Evolutionary conservation across 2,797 vertebrate genomes (phyloP).

Genomic region (Gastrophryne carolinensis): DNA sequence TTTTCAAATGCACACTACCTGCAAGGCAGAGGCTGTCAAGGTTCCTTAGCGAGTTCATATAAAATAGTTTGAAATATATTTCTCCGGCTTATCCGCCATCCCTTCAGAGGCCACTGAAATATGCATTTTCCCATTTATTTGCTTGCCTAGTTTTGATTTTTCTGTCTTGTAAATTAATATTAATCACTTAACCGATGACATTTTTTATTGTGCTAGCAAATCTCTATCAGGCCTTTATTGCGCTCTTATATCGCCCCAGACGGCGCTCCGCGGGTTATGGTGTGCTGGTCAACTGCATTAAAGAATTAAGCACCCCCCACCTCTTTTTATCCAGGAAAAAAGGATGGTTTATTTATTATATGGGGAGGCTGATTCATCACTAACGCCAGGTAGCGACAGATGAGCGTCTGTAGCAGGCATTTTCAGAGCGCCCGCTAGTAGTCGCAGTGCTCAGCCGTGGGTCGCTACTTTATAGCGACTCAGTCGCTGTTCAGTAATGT

Average conservation of each 20-base stretch:
- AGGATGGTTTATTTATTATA: too few species aligned
- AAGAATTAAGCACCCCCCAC: constrained; percentile 75
- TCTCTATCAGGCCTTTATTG: constrained; percentile 39
- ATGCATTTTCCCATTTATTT: constrained; percentile 49
- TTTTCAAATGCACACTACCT: constrained; percentile 69
- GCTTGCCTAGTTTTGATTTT: constrained; percentile 52
- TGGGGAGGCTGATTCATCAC: too few species aligned
- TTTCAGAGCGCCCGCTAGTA: too few species aligned
- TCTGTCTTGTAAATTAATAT: constrained; percentile 64
- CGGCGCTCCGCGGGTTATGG: constrained; percentile 61
- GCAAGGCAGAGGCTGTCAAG: constrained; percentile 70
- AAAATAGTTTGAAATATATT: constrained; percentile 63
- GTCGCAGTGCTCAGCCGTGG: too few species aligned
- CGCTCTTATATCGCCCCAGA: constrained; percentile 55
- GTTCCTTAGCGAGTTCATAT: constrained; percentile 65
- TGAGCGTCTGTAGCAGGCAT: too few species aligned
- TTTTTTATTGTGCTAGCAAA: constrained; percentile 55
- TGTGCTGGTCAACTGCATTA: constrained; percentile 65
- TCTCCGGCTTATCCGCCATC: constrained; percentile 54
- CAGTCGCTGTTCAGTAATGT: too few species aligned
- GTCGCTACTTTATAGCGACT: too few species aligned
- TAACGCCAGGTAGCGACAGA: too few species aligned
- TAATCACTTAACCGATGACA: constrained; percentile 54
- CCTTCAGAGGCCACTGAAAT: constrained; percentile 38
- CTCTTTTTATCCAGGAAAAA: too few species aligned